Base-by-base conservation (phyloP, 2,888 invertebrate species). In the Theretra japonica region DNA sequence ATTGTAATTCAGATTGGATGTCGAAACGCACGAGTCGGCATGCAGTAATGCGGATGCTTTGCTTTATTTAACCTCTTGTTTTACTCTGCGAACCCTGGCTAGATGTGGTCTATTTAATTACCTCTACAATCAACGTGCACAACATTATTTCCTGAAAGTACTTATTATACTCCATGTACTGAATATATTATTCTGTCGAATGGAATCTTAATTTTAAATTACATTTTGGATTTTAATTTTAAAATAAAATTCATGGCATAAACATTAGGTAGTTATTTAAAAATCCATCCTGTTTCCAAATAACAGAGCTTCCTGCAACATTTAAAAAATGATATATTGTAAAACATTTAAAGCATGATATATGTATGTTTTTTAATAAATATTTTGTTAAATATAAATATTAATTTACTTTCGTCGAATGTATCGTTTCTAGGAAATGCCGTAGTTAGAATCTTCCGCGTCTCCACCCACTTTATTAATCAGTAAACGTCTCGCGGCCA, bases 1-100 rank as follows among this genome's bases (percentile, higher is more conserved):
- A 93, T 94, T 93, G 92, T 90, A 88, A 94, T 93, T 93, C 94
- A 91, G 92, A 90, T 88, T 87, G 91, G 83, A 90, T 90, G 90
- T 90, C 88, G 89, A 88, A 90, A 90, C 88, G 89, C 86, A 92
- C 91, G 93, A 87, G 87, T 88, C 83, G 93, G 92, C 85, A 93
- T 93, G 93, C 89, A 85, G 86, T 88, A 87, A 90, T 88, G 88
- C 91, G 90, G 90, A 91, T 91, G 87, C 87, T 84, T 77, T n/a
- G 75, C 69, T 68, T 70, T 71, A 83, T 81, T 82, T 58, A 68
- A 68, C 21, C 68, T 68, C 58, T 70, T 68, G 33, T 57, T 60
- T 70, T 30, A 83, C 30, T 81, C 83, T 80, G 75, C 76, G 75
- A 80, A 81, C 79, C 83, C 83, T 83, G 79, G 79, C 77, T 78